Evolutionary conservation across 1,140 invertebrate species (phyloP).

Genomic region (Rhynchophorus ferrugineus): DNA sequence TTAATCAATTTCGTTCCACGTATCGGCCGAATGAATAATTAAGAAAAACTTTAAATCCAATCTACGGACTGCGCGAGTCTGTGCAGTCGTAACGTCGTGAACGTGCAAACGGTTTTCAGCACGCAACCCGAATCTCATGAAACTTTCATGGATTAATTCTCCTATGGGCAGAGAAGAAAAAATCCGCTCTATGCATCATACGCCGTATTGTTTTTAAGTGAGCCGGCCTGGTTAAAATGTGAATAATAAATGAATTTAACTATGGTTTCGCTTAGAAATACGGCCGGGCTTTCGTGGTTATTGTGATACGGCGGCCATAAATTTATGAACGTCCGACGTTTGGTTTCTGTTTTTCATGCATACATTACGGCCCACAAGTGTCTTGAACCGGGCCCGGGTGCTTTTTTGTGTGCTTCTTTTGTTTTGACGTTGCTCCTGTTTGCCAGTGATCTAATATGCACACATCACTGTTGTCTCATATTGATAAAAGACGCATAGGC

Average conservation of each 20-base stretch:
- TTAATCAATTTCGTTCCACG: constrained; percentile 1
- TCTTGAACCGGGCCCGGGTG: too few relatives aligned
- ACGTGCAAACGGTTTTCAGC: constrained; percentile 18
- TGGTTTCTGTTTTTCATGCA: not conserved
- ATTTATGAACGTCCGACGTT: constrained; percentile 2
- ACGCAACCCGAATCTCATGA: constrained; percentile 21
- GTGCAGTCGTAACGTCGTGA: constrained; percentile 7
- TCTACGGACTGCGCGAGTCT: constrained; percentile 8
- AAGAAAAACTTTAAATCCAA: constrained; percentile 15
- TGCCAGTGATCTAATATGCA: too few relatives aligned
- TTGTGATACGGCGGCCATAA: not conserved
- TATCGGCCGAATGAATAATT: constrained; percentile 2
- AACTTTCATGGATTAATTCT: constrained; percentile 23
- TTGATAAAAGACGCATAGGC: too few relatives aligned
- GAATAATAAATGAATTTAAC: constrained; percentile 20
- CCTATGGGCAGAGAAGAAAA: constrained; percentile 12
- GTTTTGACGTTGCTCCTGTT: too few relatives aligned
- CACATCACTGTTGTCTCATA: too few relatives aligned
- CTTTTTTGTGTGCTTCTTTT: too few relatives aligned
- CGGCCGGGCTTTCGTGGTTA: not conserved
- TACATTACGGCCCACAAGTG: not conserved
- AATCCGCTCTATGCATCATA: constrained; percentile 18
- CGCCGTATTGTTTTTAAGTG: constrained; percentile 22
- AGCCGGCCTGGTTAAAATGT: constrained; percentile 20
- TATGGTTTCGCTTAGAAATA: constrained; percentile 5